Conservation (phyloP, 1,140 invertebrate species). For the Caerostris extrusa region DNA sequence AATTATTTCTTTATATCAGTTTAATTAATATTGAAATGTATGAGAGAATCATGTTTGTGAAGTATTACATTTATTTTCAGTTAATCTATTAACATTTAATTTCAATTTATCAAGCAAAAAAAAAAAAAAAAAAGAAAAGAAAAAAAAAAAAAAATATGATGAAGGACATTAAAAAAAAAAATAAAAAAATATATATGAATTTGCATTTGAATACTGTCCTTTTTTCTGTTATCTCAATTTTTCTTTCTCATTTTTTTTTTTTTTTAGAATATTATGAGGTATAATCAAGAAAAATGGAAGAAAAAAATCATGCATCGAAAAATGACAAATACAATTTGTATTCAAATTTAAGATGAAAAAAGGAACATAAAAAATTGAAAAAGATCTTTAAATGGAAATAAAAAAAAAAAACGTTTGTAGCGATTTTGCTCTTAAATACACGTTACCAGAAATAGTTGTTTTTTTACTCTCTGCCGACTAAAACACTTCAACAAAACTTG, state of each 20-base stretch:
- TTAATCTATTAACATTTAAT: no score
- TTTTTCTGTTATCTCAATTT: background rate
- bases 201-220: background rate
- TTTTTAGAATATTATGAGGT: background rate
- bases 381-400: background rate
- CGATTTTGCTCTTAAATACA: slow-evolving; percentile 48
- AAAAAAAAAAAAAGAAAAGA: no score
- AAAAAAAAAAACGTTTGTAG: background rate
- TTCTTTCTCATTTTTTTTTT: background rate
- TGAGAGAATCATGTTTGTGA: no score
- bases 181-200: background rate
- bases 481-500: slow-evolving; percentile 37
- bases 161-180: no score
- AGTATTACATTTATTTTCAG: no score
- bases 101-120: no score
- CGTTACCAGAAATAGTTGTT: slow-evolving; percentile 42
- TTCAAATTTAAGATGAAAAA: background rate
- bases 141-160: no score
- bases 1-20: no score
- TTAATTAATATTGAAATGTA: no score
- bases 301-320: slow-evolving; percentile 3
- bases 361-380: background rate
- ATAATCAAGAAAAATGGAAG: background rate
- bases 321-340: slow-evolving; percentile 43
- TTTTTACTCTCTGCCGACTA: background rate